Evolutionary conservation across 2,797 vertebrate genomes (phyloP).

Genomic region (Astyanax mexicanus): DNA sequence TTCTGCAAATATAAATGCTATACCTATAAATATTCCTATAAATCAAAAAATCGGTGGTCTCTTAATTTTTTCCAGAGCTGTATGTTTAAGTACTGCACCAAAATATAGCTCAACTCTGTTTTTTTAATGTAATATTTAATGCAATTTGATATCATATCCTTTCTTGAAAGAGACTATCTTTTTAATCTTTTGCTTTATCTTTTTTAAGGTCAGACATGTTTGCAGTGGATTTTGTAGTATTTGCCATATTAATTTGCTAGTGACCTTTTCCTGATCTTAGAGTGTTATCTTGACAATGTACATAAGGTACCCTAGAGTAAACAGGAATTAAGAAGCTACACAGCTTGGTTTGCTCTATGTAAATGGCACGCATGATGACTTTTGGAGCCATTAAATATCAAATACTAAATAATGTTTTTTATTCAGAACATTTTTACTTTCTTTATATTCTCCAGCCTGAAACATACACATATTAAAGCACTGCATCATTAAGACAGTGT

Average conservation of each 20-base stretch:
- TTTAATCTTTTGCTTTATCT: not conserved
- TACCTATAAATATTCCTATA: no score
- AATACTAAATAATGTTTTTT: not conserved
- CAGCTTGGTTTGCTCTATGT: constrained; percentile 45
- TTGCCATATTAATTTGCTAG: constrained; percentile 4
- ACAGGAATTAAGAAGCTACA: not conserved
- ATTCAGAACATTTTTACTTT: no score
- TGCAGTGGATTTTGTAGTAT: not conserved
- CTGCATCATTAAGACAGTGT: not conserved
- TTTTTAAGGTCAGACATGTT: constrained; percentile 26
- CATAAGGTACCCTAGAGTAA: constrained; percentile 16
- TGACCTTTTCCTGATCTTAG: constrained; percentile 12
- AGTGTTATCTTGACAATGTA: not conserved
- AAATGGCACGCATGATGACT: constrained; percentile 63
- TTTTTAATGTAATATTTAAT: no score
- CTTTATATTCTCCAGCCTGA: not conserved
- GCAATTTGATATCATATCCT: no score
- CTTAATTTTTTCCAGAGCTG: no score
- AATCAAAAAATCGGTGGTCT: no score
- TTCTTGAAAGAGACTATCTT: not conserved
- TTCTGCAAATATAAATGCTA: no score
- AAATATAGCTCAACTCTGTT: no score
- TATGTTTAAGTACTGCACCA: no score
- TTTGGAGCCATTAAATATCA: constrained; percentile 25
- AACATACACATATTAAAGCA: not conserved